Percentiles rank a stretch among this genome's conserved stretches.
Conservation (phyloP, 2,888 invertebrate genomes). For the Cepaea hortensis region DNA sequence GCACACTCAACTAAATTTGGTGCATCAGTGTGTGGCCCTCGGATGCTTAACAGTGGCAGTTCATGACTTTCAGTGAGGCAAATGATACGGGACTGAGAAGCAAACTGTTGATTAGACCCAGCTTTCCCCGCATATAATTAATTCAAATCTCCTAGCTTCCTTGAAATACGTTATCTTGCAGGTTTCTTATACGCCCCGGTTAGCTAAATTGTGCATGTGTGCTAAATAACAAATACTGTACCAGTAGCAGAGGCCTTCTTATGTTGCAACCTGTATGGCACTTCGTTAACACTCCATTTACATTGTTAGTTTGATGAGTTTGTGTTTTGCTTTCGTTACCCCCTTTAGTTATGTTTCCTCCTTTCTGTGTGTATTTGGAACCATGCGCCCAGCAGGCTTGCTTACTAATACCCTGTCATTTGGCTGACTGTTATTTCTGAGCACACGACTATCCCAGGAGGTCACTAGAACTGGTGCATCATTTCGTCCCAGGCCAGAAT, state of each 20-base stretch:
- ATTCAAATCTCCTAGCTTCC: constrained; percentile 11
- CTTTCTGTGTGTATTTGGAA: not conserved
- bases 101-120: constrained; percentile 11
- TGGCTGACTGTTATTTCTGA: constrained; percentile 24
- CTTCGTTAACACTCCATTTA: not conserved
- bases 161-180: not conserved
- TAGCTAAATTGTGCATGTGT: constrained; percentile 30
- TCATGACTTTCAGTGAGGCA: constrained; percentile 40
- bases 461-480: constrained; percentile 38
- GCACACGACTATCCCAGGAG: not conserved
- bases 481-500: not conserved
- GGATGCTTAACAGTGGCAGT: constrained; percentile 28
- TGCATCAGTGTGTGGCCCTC: constrained; percentile 49
- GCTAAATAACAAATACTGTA: not conserved
- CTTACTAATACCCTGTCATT: constrained; percentile 43
- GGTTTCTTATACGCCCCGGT: not conserved
- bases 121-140: not conserved
- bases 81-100: constrained; percentile 45
- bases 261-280: not conserved
- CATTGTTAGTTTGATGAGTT: constrained; percentile 11
- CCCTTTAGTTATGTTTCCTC: constrained; percentile 1
- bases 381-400: constrained; percentile 25
- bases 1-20: constrained; percentile 37
- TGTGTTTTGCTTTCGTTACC: not conserved
- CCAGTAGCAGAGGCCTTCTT: not conserved